Base-by-base conservation (phyloP, 2,113 vertebrate species). In the Poeciliopsis turrubarensis region DNA sequence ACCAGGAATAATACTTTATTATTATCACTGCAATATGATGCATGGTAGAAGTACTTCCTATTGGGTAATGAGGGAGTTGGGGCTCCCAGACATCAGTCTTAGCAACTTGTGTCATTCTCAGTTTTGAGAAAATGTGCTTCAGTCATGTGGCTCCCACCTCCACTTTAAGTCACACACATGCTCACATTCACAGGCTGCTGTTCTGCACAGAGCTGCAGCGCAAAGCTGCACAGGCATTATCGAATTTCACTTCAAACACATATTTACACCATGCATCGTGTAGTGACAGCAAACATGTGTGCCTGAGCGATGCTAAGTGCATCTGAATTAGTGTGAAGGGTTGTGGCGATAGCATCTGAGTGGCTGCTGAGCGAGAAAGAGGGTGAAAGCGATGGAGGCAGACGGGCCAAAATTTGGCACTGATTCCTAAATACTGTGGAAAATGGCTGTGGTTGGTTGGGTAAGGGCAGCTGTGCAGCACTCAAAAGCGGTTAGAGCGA, bases 171-270 rank as follows among this genome's bases (percentile, higher is more conserved):
- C 65, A 75, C 14, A 67, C 72, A 67, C 29, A 68, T 57, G 29
- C 62, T 17, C 54, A 34, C 60, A 22, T 61, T 4, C 60, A 26
- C 34, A 66, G 57, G 80, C 72, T 81, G 75, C 63, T 87, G 87
- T 87, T 83, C 84, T 65, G 82, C 79, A 76, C 81, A 79, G 82
- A 60, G 71, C 5, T 72, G 71, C 65, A 51, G 70, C 15, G n/a
- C 79, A 73, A 81, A 92, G 78, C 82, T 63, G 64, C 44, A 65
- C 61, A 81, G 74, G 88, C 82, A 81, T 87, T 81, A 85, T 89
- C 83, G 85, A 90, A 89, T 94, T 91, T 91, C 89, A 87, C 91
- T 87, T 92, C 85, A 90, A 92, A 90, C 84, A 63, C 76, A 85
- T 92, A 88, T 92, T 92, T 92, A 90, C 66, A 80, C 83, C 87